Evolutionary conservation across 2,888 invertebrate genomes (phyloP).

Genomic region (Hermaeophaga mercurialis): DNA sequence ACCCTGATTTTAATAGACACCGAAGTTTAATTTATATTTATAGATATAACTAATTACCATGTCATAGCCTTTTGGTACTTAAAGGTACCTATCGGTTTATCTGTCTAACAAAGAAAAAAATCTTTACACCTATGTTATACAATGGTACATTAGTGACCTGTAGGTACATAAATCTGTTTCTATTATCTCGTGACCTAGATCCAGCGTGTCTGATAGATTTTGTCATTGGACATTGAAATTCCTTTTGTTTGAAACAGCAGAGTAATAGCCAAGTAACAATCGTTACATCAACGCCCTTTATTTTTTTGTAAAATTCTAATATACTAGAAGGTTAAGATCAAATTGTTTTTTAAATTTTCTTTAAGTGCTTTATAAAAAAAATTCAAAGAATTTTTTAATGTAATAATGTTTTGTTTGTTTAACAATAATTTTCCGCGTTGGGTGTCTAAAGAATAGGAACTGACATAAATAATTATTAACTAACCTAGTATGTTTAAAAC

Average conservation of each 20-base stretch:
- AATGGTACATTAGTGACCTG: slow-evolving; percentile 27
- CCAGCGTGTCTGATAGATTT: slow-evolving; percentile 16
- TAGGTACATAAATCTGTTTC: slow-evolving; percentile 22
- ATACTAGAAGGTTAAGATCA: no score
- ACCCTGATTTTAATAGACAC: background rate
- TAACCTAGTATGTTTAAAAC: no score
- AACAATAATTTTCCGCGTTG: no score
- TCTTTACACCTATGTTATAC: slow-evolving; percentile 23
- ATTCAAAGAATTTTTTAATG: no score
- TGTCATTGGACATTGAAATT: slow-evolving; percentile 25
- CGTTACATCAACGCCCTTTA: slow-evolving; percentile 18
- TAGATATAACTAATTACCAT: slow-evolving; percentile 5
- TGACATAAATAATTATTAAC: no score
- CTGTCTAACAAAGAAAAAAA: slow-evolving; percentile 14
- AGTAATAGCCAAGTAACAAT: slow-evolving; percentile 3
- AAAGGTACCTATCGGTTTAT: slow-evolving; percentile 17
- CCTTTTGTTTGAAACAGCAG: slow-evolving; percentile 22
- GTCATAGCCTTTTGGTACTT: slow-evolving; percentile 4
- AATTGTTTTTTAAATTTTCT: no score
- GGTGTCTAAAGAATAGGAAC: no score
- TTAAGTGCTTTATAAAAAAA: no score
- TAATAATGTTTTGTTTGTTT: no score
- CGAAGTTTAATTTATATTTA: slow-evolving; percentile 15
- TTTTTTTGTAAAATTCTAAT: no score
- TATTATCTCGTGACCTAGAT: slow-evolving; percentile 22